phyloP scores from a whole-genome alignment of 2,113 vertebrate species.

The Columbina picui region DNA sequence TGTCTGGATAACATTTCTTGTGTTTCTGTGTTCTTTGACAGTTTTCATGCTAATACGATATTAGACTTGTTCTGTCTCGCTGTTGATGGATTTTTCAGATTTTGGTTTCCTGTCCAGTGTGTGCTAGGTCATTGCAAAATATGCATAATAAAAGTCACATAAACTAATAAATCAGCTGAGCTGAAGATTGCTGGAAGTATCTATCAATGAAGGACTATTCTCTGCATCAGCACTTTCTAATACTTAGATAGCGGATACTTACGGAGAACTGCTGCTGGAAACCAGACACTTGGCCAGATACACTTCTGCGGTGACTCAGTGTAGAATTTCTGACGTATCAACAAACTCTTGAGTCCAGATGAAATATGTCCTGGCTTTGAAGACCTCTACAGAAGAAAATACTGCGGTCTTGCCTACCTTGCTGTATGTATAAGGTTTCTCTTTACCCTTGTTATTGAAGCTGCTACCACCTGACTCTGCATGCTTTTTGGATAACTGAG shows the following conservation, averaged over 20 bases:
- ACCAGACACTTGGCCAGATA: neutral
- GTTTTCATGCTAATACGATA: neutral
- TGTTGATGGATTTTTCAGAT: neutral
- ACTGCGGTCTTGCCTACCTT: neutral
- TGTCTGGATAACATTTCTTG: neutral
- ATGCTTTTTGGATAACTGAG: neutral
- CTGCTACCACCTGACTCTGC: neutral
- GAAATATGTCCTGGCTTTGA: neutral
- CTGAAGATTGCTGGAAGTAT: neutral
- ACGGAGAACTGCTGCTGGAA: neutral
- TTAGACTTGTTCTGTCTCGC: neutral
- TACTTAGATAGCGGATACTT: neutral
- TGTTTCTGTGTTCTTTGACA: neutral
- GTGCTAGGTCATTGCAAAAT: neutral
- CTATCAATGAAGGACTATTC: neutral
- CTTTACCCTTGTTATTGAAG: neutral
- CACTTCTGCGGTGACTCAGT: neutral
- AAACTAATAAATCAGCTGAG: neutral
- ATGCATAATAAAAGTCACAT: neutral
- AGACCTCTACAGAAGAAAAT: neutral
- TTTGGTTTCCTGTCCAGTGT: neutral
- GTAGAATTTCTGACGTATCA: neutral
- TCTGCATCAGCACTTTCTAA: neutral
- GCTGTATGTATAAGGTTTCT: neutral
- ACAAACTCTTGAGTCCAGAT: neutral